Conservation (phyloP, 2,888 invertebrate genomes). For the Himalopsyche anomala region DNA sequence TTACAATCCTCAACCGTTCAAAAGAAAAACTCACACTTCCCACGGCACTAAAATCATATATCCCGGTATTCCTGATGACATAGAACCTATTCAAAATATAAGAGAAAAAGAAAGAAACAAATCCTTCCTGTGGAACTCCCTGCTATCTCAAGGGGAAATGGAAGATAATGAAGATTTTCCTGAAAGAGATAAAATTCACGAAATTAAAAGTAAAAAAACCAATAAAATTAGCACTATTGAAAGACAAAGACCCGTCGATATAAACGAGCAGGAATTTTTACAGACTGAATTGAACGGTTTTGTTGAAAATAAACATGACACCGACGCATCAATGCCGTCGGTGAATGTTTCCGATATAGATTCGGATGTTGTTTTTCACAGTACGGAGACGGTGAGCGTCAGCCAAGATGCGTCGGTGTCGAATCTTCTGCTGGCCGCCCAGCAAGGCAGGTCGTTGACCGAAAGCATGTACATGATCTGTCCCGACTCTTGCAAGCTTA, state of each 20-base stretch:
- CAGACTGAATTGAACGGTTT: slow-evolving; percentile 44
- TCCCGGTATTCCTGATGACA: slow-evolving; percentile 66
- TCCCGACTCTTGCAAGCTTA: slow-evolving; percentile 68
- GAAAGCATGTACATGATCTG: slow-evolving; percentile 70
- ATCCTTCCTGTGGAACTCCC: slow-evolving; percentile 57
- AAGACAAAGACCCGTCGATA: slow-evolving; percentile 16
- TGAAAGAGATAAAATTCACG: slow-evolving; percentile 59
- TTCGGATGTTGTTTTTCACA: slow-evolving; percentile 56
- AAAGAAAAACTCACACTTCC: slow-evolving; percentile 70
- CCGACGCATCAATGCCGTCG: slow-evolving; percentile 54
- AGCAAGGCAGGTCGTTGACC: slow-evolving; percentile 67
- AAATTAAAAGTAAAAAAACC: background rate
- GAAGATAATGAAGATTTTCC: slow-evolving; percentile 63
- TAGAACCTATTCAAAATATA: slow-evolving; percentile 19
- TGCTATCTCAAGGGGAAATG: slow-evolving; percentile 57
- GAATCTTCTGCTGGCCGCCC: slow-evolving; percentile 56
- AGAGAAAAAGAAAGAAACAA: slow-evolving; percentile 50
- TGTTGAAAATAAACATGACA: background rate
- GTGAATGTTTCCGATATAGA: slow-evolving; percentile 59
- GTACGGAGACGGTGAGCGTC: slow-evolving; percentile 50
- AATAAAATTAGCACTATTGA: slow-evolving; percentile 40
- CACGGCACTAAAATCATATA: slow-evolving; percentile 71
- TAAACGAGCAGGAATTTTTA: slow-evolving; percentile 29
- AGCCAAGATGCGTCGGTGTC: slow-evolving; percentile 60
- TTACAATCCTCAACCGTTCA: slow-evolving; percentile 70